Conservation (phyloP, 2,113 vertebrate genomes). For the Siniperca knerii region DNA sequence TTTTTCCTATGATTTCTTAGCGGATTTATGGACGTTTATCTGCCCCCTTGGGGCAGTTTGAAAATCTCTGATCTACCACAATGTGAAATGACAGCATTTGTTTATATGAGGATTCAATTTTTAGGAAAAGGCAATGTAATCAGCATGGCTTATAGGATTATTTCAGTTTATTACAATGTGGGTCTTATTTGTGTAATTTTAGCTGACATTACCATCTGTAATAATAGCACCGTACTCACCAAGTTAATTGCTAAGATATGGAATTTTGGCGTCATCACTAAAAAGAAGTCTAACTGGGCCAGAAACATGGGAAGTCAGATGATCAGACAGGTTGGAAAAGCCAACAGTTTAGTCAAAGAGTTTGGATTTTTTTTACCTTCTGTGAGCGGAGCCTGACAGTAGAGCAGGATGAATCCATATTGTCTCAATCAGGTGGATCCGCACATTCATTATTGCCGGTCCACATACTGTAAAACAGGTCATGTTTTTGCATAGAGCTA, state of each 20-base stretch:
- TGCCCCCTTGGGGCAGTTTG: background rate
- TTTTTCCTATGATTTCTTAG: background rate
- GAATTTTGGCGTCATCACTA: background rate
- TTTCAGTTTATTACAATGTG: background rate
- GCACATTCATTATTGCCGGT: too few species aligned
- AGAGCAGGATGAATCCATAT: background rate
- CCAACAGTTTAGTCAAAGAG: background rate
- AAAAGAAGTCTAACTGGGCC: background rate
- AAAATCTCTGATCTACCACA: background rate
- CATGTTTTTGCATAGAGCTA: background rate
- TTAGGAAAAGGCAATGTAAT: background rate
- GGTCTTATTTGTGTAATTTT: background rate
- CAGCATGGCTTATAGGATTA: background rate
- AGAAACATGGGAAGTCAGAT: background rate
- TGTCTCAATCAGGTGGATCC: too few species aligned
- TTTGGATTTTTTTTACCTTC: background rate
- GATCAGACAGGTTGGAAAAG: background rate
- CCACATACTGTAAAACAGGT: background rate
- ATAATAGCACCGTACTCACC: background rate
- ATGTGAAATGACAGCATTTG: background rate
- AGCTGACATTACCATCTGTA: background rate
- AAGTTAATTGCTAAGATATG: background rate
- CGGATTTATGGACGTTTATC: background rate
- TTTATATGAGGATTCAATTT: background rate
- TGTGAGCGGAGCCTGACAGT: background rate